Evolutionary conservation across 2,113 vertebrate genomes (phyloP), one percentile per base, ranked within the genome.

Genomic region (Holacanthus passer): DNA sequence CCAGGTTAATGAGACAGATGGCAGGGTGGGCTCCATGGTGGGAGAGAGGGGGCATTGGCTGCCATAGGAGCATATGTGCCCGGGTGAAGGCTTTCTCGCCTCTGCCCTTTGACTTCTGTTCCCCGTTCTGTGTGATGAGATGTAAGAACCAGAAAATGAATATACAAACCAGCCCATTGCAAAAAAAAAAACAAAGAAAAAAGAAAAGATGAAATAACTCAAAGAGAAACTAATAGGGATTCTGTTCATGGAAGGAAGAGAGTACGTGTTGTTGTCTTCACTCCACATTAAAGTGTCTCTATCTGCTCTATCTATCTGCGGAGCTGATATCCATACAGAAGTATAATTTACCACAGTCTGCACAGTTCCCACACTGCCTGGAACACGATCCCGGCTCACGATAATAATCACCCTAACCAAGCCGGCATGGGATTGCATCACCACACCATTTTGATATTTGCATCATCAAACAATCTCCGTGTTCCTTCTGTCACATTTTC

Each of bases 1-100:
- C 32, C 66, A 73, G 84, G 85, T 81, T 84, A 89, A 80, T 73
- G 66, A 83, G 69, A 82, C 94, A 94, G 91, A 94, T 93, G 94
- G 89, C 79, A 45, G 80, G 70, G 64, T 74, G 73, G 73, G 71
- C 79, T 88, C 65, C 65, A 37, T 55, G 41, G 39, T 45, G 82
- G 45, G 73, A 73, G 69, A 27, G 47, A 8, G 35, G 52, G 24
- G 53, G 58, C 50, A 50, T 24, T 50, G 45, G 48, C 72, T 78
- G 81, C 66, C 58, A 48, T 20, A 20, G 59, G 77, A 83, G 73
- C 85, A 83, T 84, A 72, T 82, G 85, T 84, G 67, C 53, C 66
- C 11, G 58, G 47, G 70, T 56, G 58, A 79, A 48, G 60, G 19
- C 56, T 50, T 52, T 75, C 64, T 71, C 20, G 17, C 63, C 67